phyloP scores from a whole-genome alignment of 1,140 invertebrate genomes.

The Bradysia coprophila region DNA sequence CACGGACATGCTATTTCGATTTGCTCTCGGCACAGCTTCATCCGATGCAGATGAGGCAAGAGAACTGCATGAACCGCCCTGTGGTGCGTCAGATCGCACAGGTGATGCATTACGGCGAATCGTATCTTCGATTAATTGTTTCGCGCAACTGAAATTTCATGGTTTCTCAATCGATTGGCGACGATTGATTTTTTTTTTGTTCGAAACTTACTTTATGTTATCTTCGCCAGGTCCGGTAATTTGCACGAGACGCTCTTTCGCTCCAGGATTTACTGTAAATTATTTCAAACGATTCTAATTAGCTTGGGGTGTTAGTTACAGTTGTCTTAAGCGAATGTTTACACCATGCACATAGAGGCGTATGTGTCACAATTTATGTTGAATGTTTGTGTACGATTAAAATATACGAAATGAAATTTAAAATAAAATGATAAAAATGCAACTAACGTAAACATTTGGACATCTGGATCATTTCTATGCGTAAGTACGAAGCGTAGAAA shows the following conservation, averaged over 20 bases:
- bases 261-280: constrained; percentile 69
- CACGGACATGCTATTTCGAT: constrained; percentile 11
- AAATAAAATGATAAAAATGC: too few species aligned
- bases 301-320: too few species aligned
- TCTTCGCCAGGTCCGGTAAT: constrained; percentile 82
- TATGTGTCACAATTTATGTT: too few species aligned
- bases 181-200: background rate
- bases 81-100: constrained; percentile 42
- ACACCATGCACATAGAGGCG: too few species aligned
- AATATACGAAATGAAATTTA: too few species aligned
- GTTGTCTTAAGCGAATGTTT: too few species aligned
- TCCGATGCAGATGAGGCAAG: constrained; percentile 58
- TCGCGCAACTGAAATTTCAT: constrained; percentile 50
- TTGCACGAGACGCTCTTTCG: constrained; percentile 80
- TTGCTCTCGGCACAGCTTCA: constrained; percentile 30
- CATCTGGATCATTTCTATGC: too few species aligned
- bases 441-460: too few species aligned
- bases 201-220: constrained; percentile 61
- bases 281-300: constrained; percentile 2
- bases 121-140: constrained; percentile 79
- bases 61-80: constrained; percentile 38
- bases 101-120: constrained; percentile 83
- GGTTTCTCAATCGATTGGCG: too few species aligned
- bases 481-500: too few species aligned
- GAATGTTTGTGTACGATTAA: too few species aligned